A percentile compares a stretch with the other conserved stretches of the same genome.
Conservation (phyloP, 2,888 invertebrate genomes). For the Panzeria rudis region DNA sequence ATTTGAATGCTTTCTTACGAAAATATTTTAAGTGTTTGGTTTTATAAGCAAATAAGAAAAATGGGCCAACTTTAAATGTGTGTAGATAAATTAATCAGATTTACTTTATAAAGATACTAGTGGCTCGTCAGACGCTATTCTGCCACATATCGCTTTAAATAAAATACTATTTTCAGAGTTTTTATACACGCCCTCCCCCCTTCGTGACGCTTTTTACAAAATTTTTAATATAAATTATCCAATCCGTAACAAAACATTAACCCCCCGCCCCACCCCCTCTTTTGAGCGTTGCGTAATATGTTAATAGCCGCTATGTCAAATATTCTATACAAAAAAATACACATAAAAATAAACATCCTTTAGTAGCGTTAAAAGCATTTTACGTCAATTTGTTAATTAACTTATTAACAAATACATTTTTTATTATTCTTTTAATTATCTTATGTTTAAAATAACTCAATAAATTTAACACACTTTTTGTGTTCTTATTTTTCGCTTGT, state of each 20-base stretch:
- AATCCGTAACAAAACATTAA: no score
- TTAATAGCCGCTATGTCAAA: no score
- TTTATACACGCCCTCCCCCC: no score
- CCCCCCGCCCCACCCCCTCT: no score
- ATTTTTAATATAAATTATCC: no score
- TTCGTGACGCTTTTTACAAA: no score
- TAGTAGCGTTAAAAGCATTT: neutral
- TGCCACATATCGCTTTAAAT: no score
- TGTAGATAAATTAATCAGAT: neutral
- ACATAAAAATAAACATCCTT: neutral
- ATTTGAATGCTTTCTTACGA: neutral
- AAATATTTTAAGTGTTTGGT: neutral
- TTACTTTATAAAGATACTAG: no score
- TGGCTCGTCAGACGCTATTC: no score
- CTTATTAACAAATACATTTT: neutral
- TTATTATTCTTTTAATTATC: conserved; percentile 4
- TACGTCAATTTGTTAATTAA: conserved; percentile 25
- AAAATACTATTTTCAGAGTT: no score
- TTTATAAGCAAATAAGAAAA: neutral
- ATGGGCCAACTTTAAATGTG: neutral
- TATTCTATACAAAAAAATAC: neutral
- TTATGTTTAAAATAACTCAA: conserved; percentile 3
- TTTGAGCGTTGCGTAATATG: no score
- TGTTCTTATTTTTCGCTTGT: neutral
- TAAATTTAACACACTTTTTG: conserved; percentile 2